These are phyloP conservation scores for Drosophila heteroneura DNA, from an alignment of 2,888 invertebrate species.

Conservation along the genomic window DNA sequence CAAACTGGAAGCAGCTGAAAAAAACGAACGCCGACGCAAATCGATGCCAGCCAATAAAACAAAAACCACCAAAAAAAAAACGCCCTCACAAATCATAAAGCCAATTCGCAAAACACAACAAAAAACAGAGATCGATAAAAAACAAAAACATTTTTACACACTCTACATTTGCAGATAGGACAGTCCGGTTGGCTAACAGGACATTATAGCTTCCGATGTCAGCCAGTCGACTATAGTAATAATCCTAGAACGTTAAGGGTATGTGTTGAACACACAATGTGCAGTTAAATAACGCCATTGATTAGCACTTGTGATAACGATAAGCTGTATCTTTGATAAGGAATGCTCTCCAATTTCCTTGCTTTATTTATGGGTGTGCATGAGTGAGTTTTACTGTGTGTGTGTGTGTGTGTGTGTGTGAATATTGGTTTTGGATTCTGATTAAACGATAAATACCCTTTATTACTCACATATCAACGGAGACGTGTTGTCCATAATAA, in stretches of 20 bases:
- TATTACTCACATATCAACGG: neutral
- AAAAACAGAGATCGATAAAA: constrained; percentile 18
- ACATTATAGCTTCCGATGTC: constrained; percentile 97
- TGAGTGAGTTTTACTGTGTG: constrained; percentile 12
- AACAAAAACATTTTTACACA: constrained; percentile 41
- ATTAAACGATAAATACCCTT: constrained; percentile 5
- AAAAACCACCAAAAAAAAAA: constrained; percentile 8
- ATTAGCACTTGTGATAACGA: constrained; percentile 38
- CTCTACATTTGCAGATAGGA: constrained; percentile 89
- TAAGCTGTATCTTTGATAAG: constrained; percentile 35
- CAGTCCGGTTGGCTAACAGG: constrained; percentile 97
- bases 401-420: constrained; percentile 31
- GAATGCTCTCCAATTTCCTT: constrained; percentile 3
- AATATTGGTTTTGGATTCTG: constrained; percentile 31
- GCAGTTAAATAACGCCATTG: constrained; percentile 57
- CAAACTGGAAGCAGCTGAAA: constrained; percentile 28
- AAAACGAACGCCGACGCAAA: constrained; percentile 25
- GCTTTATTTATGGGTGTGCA: constrained; percentile 10
- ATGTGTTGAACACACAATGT: constrained; percentile 84
- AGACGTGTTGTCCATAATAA: neutral
- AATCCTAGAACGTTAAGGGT: constrained; percentile 96
- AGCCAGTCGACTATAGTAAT: constrained; percentile 98
- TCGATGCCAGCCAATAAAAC: constrained; percentile 29
- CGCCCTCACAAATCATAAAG: constrained; percentile 28
- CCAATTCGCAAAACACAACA: constrained; percentile 7